A percentile compares a stretch with the other conserved stretches of the same genome.
Conservation (phyloP, 2,113 vertebrate genomes). For the Tragulus kanchil region DNA sequence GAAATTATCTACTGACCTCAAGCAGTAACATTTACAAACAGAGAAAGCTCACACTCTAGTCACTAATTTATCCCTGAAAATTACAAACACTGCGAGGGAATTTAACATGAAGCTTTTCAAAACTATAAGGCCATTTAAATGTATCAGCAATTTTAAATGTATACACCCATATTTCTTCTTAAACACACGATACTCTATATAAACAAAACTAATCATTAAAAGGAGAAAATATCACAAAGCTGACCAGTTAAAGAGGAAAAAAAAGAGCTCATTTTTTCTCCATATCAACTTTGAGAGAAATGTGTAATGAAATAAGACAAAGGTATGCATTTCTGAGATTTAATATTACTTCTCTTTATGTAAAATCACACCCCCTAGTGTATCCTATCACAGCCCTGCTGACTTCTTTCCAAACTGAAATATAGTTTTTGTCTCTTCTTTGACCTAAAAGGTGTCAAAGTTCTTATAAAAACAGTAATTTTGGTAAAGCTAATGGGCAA, state of each 20-base stretch:
- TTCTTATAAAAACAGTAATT: conserved; percentile 33
- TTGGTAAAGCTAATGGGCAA: conserved; percentile 25
- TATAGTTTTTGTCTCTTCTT: neutral
- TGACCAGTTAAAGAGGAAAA: neutral
- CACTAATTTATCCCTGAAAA: neutral
- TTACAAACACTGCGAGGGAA: neutral
- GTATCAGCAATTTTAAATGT: conserved; percentile 5
- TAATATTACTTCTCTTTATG: neutral
- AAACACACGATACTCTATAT: neutral
- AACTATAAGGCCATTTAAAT: neutral
- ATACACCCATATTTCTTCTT: neutral
- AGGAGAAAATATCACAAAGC: neutral
- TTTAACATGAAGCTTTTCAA: neutral
- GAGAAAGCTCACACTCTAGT: neutral
- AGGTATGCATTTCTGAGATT: conserved; percentile 20
- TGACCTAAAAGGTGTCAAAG: conserved; percentile 52
- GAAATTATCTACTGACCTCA: conserved; percentile 40
- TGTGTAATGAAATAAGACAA: neutral
- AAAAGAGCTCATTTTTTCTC: neutral
- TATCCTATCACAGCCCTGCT: neutral
- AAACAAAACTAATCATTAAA: conserved; percentile 26
- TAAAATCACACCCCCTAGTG: conserved; percentile 30
- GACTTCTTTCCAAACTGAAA: conserved; percentile 44
- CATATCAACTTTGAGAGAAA: neutral
- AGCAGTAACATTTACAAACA: conserved; percentile 9